Evolutionary conservation across 2,797 vertebrate species (phyloP), one percentile per base, ranked within the genome.

Genomic region (Centropyge bicolor): DNA sequence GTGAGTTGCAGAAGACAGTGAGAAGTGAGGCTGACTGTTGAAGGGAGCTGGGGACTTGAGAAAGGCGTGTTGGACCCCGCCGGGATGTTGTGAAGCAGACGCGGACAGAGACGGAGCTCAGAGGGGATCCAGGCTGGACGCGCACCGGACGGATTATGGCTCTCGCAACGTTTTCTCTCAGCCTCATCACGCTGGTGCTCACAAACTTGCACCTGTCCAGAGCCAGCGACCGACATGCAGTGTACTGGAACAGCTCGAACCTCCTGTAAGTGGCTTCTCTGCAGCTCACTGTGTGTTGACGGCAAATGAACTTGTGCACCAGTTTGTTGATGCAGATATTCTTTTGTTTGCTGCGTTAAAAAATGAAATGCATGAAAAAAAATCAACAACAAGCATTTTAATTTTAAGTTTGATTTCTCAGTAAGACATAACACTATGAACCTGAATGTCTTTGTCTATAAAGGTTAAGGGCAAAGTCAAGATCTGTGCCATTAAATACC

Each of bases 171-270:
- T 86, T 93, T 79, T 92, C 92, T 67, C 88, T 95, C 87, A 91
- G 93, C 90, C 89, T 95, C 88, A 41, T 94, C 74, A 92, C 93
- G 84, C 93, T 95, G 81, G 92, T 82, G 87, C 86, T 94, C n/a
- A 76, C 92, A 60, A 91, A 93, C 93, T 86, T 92, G 88, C 90
- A 92, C 84, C 90, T 89, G 85, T 88, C 92, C 52, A 85, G 90
- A 87, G 92, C 87, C 93, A 95, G 86, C 89, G 79, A 92, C 92
- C 93, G 94, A 61, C 94, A 95, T 68, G 93, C 94, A 64, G 94
- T 95, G 80, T 94, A 95, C 83, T 95, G 94, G 94, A 95, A 95
- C 94, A 95, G 94, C 93, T 95, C 94, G 1, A 95, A 95, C 89
- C 76, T 94, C 14, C 91, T 87, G 94, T 95, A 89, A 95, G 94